Percentiles rank a stretch among this genome's conserved stretches.
phyloP scores from a whole-genome alignment of 2,797 vertebrate genomes.

The Lates japonicus region DNA sequence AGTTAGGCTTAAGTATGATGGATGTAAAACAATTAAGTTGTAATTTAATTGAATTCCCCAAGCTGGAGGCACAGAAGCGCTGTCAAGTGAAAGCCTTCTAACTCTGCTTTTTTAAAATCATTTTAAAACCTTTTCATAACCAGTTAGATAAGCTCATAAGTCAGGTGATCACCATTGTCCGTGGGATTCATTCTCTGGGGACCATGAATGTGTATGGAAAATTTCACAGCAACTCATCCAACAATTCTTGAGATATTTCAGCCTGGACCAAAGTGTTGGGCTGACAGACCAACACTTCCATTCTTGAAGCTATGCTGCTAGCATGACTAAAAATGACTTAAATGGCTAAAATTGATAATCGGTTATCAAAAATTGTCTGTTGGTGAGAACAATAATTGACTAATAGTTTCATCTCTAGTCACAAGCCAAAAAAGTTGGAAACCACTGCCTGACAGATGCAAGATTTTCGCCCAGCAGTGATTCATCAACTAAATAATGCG shows the following conservation, averaged over 20 bases:
- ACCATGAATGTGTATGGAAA: too few species aligned
- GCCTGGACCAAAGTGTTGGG: too few species aligned
- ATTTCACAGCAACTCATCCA: too few species aligned
- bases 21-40: slow-evolving; percentile 41
- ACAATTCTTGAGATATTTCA: too few species aligned
- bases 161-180: too few species aligned
- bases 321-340: too few species aligned
- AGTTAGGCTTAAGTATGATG: slow-evolving; percentile 42
- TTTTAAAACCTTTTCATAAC: too few species aligned
- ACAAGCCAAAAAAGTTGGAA: neutral
- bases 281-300: too few species aligned
- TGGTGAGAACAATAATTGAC: neutral
- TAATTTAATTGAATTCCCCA: slow-evolving; percentile 28
- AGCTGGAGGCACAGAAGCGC: slow-evolving; percentile 2
- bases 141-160: too few species aligned
- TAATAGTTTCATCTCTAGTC: neutral
- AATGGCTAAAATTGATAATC: neutral
- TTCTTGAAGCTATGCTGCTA: too few species aligned
- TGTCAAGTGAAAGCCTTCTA: neutral
- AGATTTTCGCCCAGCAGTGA: neutral
- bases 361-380: neutral
- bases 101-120: too few species aligned
- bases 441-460: neutral
- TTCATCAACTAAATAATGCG: neutral
- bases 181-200: too few species aligned